Percentiles rank a stretch among this genome's conserved stretches.
phyloP scores from a whole-genome alignment of 2,888 invertebrate species.

The Patella depressa region DNA sequence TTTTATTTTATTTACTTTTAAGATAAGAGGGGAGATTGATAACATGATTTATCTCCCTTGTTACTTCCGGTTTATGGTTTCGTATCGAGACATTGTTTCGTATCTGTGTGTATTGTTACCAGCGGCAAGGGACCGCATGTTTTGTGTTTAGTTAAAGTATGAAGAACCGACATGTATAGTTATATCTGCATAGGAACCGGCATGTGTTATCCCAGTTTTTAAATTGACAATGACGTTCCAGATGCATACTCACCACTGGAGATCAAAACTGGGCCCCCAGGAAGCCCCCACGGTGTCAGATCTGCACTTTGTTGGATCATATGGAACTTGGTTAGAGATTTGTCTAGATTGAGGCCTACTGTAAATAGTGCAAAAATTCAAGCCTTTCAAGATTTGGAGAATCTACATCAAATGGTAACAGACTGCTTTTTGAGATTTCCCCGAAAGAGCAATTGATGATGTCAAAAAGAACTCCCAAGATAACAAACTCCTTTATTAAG shows the following conservation, averaged over 20 bases:
- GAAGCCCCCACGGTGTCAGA: slow-evolving; percentile 24
- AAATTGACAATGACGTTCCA: slow-evolving; percentile 4
- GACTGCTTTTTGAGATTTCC: slow-evolving; percentile 18
- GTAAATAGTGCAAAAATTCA: background rate
- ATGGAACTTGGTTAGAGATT: slow-evolving; percentile 18
- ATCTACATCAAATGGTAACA: slow-evolving; percentile 15
- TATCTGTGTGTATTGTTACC: no score
- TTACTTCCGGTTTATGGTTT: no score
- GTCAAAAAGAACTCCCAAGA: slow-evolving; percentile 18
- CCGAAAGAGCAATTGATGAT: slow-evolving; percentile 19
- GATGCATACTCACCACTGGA: slow-evolving; percentile 26
- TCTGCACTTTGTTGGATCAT: slow-evolving; percentile 24
- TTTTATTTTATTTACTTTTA: no score
- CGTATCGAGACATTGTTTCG: no score
- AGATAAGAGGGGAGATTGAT: no score
- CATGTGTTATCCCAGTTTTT: no score
- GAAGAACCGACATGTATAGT: no score
- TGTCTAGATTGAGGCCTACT: background rate
- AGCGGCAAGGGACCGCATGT: no score
- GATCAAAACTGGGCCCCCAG: slow-evolving; percentile 19
- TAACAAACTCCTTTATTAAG: slow-evolving; percentile 19
- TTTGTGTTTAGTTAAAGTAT: no score
- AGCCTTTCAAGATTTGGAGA: slow-evolving; percentile 6
- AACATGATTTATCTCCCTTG: no score
- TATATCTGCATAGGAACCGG: no score